Conservation (phyloP, 2,888 invertebrate species). For the Agonum fuliginosum region DNA sequence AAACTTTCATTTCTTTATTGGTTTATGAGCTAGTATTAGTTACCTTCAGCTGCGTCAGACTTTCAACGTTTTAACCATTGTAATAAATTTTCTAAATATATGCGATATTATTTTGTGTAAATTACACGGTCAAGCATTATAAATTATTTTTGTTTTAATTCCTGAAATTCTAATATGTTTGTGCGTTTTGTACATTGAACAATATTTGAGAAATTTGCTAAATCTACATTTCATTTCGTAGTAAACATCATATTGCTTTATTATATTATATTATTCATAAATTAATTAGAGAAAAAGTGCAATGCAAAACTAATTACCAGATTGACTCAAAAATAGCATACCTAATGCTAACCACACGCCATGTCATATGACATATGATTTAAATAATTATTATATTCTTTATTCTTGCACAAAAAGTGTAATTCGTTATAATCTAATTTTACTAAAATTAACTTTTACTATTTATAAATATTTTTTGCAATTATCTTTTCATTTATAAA, state of each 20-base stretch:
- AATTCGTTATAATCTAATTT: neutral
- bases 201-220: neutral
- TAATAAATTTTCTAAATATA: slow-evolving; percentile 14
- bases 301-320: slow-evolving; percentile 3
- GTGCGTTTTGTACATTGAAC: too few relatives aligned
- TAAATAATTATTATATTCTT: neutral
- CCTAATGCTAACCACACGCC: slow-evolving; percentile 8
- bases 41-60: slow-evolving; percentile 4
- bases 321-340: slow-evolving; percentile 14
- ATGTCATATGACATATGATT: neutral
- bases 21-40: slow-evolving; percentile 13
- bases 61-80: neutral
- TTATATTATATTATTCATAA: slow-evolving; percentile 9
- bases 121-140: neutral
- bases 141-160: neutral
- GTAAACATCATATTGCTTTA: neutral
- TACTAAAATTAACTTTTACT: too few relatives aligned
- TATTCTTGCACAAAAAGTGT: neutral
- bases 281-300: slow-evolving; percentile 3
- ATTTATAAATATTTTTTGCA: too few relatives aligned
- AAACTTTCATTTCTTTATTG: slow-evolving; percentile 1
- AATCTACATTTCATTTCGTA: neutral
- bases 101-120: neutral
- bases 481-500: too few relatives aligned
- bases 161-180: neutral